A percentile compares a stretch with the other conserved stretches of the same genome.
These are phyloP conservation scores for Xestia ashworthii DNA, from an alignment of 2,888 invertebrate species.

Conservation along the genomic window DNA sequence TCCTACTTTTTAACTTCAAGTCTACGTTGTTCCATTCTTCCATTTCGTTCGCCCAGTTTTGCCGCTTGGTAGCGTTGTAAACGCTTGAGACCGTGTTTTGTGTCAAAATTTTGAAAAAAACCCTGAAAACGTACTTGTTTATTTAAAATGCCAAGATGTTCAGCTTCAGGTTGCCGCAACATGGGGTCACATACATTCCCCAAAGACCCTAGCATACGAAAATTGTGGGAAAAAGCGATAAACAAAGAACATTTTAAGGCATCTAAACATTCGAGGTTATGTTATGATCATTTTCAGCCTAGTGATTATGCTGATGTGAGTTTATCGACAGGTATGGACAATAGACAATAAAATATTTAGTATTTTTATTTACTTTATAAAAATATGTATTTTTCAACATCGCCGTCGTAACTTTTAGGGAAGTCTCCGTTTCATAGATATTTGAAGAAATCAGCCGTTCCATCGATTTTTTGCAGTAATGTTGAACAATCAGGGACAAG, in stretches of 20 bases:
- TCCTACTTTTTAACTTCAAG: not conserved
- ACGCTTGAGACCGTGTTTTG: conserved; percentile 47
- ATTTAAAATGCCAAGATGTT: conserved; percentile 53
- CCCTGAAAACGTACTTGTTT: not conserved
- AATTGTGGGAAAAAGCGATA: conserved; percentile 50
- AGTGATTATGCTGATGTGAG: conserved; percentile 44
- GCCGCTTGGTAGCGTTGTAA: conserved; percentile 51
- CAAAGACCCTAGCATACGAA: conserved; percentile 42
- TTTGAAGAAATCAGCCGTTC: conserved; percentile 57
- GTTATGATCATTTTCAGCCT: conserved; percentile 53
- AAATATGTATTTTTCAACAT: not conserved
- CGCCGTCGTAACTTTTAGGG: conserved; percentile 33
- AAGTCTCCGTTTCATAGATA: conserved; percentile 49
- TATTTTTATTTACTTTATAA: not conserved
- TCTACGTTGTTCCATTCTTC: conserved; percentile 1
- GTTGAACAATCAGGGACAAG: conserved; percentile 2
- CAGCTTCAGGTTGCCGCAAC: conserved; percentile 50
- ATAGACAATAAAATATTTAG: not conserved
- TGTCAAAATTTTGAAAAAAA: conserved; percentile 36
- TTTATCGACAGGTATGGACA: conserved; percentile 45
- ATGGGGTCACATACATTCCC: conserved; percentile 60
- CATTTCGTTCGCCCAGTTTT: not conserved
- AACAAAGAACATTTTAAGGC: conserved; percentile 53
- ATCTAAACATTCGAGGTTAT: conserved; percentile 58
- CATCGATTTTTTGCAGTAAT: conserved; percentile 46